Evolutionary conservation across 2,113 vertebrate genomes (phyloP).

Genomic region (Nothocercus julius): DNA sequence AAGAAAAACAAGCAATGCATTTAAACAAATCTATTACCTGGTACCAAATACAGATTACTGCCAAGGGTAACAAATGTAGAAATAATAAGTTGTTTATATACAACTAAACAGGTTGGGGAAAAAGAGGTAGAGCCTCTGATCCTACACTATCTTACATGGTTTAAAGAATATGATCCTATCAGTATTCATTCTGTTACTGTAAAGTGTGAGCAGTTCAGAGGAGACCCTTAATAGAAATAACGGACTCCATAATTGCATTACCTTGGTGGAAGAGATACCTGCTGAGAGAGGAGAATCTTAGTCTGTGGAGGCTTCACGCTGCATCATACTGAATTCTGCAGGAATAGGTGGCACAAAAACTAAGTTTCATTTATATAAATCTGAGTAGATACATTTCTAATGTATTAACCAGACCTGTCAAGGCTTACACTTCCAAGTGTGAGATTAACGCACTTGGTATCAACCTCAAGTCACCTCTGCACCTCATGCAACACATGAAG

Average conservation of each 20-base stretch:
- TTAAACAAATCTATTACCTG: constrained; percentile 8
- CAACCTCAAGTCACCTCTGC: neutral
- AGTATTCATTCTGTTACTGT: neutral
- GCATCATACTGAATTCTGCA: neutral
- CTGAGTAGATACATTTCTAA: neutral
- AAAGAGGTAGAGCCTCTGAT: neutral
- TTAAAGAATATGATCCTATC: neutral
- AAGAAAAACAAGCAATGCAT: neutral
- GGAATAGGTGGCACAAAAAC: neutral
- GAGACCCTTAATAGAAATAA: neutral
- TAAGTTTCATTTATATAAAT: neutral
- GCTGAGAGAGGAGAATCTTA: neutral
- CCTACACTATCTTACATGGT: neutral
- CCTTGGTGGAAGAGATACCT: neutral
- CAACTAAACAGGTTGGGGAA: neutral
- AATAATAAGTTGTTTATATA: constrained; percentile 41
- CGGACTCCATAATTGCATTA: neutral
- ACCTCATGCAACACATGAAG: neutral
- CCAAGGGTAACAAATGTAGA: constrained; percentile 47
- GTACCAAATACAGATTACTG: neutral
- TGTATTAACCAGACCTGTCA: neutral
- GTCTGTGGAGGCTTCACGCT: neutral
- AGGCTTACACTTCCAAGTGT: rapidly evolving
- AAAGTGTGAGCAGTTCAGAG: neutral
- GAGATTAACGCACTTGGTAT: neutral